These are phyloP conservation scores for Neuroscelio doddi DNA, from an alignment of 2,888 invertebrate genomes.

Conservation along the genomic window DNA sequence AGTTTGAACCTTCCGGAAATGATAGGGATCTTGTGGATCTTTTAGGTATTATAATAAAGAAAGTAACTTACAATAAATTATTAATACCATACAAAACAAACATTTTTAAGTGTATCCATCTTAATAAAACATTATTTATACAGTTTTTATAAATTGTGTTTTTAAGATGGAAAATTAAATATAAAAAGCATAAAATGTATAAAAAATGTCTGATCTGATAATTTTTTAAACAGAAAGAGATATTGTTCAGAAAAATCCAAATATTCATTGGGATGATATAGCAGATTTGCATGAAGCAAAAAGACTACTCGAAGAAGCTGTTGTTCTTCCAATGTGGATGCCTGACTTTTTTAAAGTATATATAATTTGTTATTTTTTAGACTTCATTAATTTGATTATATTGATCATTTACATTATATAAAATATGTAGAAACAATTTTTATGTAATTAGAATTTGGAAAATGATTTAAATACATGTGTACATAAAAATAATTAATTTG, in stretches of 20 bases:
- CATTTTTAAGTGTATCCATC: too few relatives aligned
- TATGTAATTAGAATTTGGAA: too few relatives aligned
- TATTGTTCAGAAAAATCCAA: constrained; percentile 97
- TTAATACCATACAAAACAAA: too few relatives aligned
- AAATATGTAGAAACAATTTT: constrained; percentile 5
- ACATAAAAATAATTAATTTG: too few relatives aligned
- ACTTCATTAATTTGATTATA: too few relatives aligned
- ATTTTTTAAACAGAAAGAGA: constrained; percentile 80
- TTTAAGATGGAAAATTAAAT: not conserved
- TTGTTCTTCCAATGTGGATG: constrained; percentile 97
- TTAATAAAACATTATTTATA: too few relatives aligned
- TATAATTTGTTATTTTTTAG: not conserved
- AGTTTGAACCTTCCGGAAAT: constrained; percentile 88
- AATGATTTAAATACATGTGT: not conserved
- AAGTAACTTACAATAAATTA: too few relatives aligned
- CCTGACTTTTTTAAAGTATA: constrained; percentile 96
- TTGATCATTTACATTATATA: constrained; percentile 4
- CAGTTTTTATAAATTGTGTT: too few relatives aligned
- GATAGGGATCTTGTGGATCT: constrained; percentile 95
- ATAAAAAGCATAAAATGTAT: not conserved
- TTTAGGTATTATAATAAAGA: constrained; percentile 75
- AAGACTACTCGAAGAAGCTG: constrained; percentile 94
- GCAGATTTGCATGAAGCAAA: constrained; percentile 93
- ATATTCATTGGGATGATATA: constrained; percentile 96
- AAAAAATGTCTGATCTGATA: constrained; percentile 6